A percentile compares a stretch with the other conserved stretches of the same genome.
phyloP scores from a whole-genome alignment of 2,113 vertebrate genomes.

The Motacilla alba region DNA sequence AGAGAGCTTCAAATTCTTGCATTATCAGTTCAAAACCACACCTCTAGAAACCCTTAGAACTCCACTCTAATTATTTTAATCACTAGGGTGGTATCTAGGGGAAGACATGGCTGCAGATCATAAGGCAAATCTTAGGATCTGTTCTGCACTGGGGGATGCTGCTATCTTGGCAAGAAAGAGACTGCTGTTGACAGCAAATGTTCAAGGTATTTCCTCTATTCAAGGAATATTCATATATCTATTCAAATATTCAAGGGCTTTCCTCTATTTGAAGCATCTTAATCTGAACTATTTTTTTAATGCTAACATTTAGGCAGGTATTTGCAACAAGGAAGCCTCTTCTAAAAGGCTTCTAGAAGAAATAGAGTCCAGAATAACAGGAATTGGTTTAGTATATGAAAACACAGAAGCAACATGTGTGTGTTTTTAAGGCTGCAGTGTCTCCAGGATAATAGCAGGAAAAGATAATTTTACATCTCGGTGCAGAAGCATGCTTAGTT shows the following conservation, averaged over 20 bases:
- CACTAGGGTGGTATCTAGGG: neutral
- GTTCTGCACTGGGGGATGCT: neutral
- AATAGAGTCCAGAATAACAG: neutral
- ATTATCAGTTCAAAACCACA: neutral
- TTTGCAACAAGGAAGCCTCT: neutral
- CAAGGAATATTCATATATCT: too few relatives aligned
- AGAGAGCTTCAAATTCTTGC: neutral
- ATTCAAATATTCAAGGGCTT: neutral
- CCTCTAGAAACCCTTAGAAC: neutral
- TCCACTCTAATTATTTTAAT: neutral
- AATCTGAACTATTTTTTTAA: neutral
- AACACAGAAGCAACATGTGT: neutral
- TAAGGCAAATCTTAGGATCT: neutral
- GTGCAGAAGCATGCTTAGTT: neutral
- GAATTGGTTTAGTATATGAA: neutral
- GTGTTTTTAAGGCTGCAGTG: neutral
- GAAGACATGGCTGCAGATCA: neutral
- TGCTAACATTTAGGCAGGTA: neutral
- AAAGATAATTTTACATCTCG: neutral
- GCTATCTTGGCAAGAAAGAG: neutral
- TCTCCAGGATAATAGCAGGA: neutral
- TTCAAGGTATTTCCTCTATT: neutral
- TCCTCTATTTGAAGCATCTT: neutral
- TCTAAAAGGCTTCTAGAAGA: neutral
- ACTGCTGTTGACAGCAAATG: neutral